These are phyloP conservation scores for Garra rufa DNA, from an alignment of 2,113 vertebrate species.

Conservation along the genomic window DNA sequence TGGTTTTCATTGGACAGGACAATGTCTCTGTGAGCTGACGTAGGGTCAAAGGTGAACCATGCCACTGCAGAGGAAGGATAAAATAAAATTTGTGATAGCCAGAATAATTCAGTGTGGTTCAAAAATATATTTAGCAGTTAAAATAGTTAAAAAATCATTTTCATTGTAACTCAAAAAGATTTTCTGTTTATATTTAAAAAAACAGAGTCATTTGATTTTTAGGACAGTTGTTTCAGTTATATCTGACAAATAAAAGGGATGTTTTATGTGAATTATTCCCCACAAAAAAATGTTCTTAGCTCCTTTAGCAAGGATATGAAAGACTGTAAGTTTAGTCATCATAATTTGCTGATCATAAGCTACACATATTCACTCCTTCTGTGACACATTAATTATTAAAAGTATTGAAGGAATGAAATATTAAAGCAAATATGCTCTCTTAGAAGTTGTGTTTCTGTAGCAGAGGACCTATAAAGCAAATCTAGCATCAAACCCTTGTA, in stretches of 20 bases:
- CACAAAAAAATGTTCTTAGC: background rate
- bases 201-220: background rate
- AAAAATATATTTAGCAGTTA: constrained; percentile 12
- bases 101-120: background rate
- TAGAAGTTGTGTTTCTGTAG: background rate
- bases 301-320: background rate
- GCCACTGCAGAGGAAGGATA: constrained; percentile 81
- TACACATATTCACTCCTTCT: background rate
- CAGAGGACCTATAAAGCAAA: background rate
- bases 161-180: background rate
- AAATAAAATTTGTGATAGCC: background rate
- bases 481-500: background rate
- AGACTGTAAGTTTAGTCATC: background rate
- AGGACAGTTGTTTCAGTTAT: background rate
- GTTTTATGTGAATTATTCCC: background rate
- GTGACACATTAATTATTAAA: constrained; percentile 12
- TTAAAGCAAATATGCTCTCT: background rate
- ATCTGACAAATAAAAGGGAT: background rate
- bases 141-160: too few relatives aligned
- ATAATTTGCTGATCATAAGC: constrained; percentile 7
- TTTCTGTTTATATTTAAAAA: background rate
- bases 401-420: constrained; percentile 4
- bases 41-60: constrained; percentile 95
- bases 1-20: constrained; percentile 94
- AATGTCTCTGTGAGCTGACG: constrained; percentile 93